Conservation (phyloP, 2,888 invertebrate species). For the Cataglyphis albicans region DNA sequence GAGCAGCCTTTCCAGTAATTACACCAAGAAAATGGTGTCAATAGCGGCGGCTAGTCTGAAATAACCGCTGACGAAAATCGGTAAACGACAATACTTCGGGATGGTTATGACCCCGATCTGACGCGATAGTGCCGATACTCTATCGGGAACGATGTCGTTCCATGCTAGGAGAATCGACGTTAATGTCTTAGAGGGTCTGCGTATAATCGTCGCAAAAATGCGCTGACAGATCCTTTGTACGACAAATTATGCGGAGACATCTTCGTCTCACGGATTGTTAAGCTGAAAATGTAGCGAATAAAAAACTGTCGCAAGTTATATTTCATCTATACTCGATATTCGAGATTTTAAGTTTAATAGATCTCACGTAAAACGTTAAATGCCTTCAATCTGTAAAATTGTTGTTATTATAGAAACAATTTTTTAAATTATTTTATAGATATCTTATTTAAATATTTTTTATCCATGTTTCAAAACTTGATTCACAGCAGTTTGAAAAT, state of each 20-base stretch:
- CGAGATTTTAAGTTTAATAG: not conserved
- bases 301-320: not conserved
- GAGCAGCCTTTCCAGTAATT: constrained; percentile 73
- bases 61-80: constrained; percentile 72
- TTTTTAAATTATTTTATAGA: not conserved
- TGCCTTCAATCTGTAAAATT: not conserved
- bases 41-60: constrained; percentile 58
- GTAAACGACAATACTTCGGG: constrained; percentile 66
- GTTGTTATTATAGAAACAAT: not conserved
- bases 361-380: not conserved
- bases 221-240: constrained; percentile 40
- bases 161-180: constrained; percentile 48
- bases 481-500: constrained; percentile 22
- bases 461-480: not conserved
- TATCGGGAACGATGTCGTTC: constrained; percentile 61
- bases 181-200: constrained; percentile 35
- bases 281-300: constrained; percentile 33
- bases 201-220: constrained; percentile 48
- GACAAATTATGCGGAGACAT: constrained; percentile 32
- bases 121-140: constrained; percentile 71
- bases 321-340: not conserved
- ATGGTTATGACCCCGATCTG: constrained; percentile 72
- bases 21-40: constrained; percentile 75
- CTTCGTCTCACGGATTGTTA: constrained; percentile 19
- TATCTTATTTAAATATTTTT: constrained; percentile 17